These are phyloP conservation scores for Danaus chrysippus DNA, from an alignment of 2,888 invertebrate genomes.

Conservation along the genomic window DNA sequence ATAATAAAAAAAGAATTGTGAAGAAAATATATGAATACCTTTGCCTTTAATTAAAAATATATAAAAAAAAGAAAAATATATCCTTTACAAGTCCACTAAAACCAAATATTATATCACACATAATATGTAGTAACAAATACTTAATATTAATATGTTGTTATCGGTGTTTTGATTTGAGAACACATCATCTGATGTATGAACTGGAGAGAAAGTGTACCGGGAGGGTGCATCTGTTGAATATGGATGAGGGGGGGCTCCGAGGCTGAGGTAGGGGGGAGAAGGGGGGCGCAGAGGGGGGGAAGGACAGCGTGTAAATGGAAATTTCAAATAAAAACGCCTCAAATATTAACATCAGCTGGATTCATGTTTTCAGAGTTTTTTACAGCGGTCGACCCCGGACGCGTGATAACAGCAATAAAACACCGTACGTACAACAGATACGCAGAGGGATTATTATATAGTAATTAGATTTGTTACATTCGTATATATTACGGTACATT, in stretches of 20 bases:
- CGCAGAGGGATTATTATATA: slow-evolving; percentile 32
- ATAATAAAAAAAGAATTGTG: too few species aligned
- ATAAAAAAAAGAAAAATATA: neutral
- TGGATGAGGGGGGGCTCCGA: slow-evolving; percentile 74
- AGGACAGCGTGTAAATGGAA: slow-evolving; percentile 72
- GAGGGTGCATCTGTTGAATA: slow-evolving; percentile 82
- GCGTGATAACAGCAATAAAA: slow-evolving; percentile 63
- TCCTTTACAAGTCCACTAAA: neutral
- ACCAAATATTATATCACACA: neutral
- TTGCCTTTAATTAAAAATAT: neutral
- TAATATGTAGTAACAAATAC: slow-evolving; percentile 21
- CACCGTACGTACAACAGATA: slow-evolving; percentile 40
- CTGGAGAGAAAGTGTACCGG: slow-evolving; percentile 65
- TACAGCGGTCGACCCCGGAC: slow-evolving; percentile 59
- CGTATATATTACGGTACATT: too few species aligned
- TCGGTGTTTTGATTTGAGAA: slow-evolving; percentile 31
- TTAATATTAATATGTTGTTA: slow-evolving; percentile 34
- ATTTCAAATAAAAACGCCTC: slow-evolving; percentile 79
- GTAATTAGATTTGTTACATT: slow-evolving; percentile 5
- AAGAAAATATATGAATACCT: too few species aligned
- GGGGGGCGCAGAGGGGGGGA: slow-evolving; percentile 31
- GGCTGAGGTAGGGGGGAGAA: slow-evolving; percentile 17
- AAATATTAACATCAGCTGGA: slow-evolving; percentile 77
- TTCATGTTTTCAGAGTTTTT: slow-evolving; percentile 70
- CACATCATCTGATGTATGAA: slow-evolving; percentile 36